Evolutionary conservation across 2,797 vertebrate genomes (phyloP).

Genomic region (Ctenopoma multispine): DNA sequence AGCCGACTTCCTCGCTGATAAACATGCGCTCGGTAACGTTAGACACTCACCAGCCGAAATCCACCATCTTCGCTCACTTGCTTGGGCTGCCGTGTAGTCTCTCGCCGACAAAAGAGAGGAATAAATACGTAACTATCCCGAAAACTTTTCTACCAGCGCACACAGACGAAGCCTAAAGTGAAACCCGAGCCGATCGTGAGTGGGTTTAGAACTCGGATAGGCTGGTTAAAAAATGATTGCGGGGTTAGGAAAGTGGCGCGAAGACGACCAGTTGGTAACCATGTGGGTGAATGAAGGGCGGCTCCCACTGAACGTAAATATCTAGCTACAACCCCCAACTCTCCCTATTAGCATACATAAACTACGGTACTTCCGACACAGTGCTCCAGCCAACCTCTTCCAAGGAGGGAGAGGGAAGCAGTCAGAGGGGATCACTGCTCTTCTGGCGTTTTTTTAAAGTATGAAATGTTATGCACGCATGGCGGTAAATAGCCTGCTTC

Average conservation of each 20-base stretch:
- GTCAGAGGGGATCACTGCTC: background rate
- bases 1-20: constrained; percentile 86
- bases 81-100: constrained; percentile 80
- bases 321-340: constrained; percentile 95
- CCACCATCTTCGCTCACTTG: constrained; percentile 93
- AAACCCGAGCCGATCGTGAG: constrained; percentile 31
- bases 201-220: constrained; percentile 48
- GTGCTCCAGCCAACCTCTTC: constrained; percentile 68
- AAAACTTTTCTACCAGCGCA: constrained; percentile 73
- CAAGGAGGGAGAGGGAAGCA: constrained; percentile 43
- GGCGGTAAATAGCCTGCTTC: constrained; percentile 9
- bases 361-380: constrained; percentile 93
- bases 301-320: constrained; percentile 99
- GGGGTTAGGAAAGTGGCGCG: constrained; percentile 87
- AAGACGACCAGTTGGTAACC: constrained; percentile 85
- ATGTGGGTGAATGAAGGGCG: constrained; percentile 98
- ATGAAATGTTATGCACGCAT: constrained; percentile 4
- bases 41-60: constrained; percentile 89
- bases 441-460: constrained; percentile 3
- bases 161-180: constrained; percentile 39
- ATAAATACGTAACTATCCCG: constrained; percentile 76
- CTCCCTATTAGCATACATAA: constrained; percentile 95
- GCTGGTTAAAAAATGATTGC: constrained; percentile 71
- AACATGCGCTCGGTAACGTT: constrained; percentile 80
- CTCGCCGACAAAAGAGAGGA: constrained; percentile 78